phyloP scores from a whole-genome alignment of 2,888 invertebrate genomes.

The Drosophila fulvimacula region DNA sequence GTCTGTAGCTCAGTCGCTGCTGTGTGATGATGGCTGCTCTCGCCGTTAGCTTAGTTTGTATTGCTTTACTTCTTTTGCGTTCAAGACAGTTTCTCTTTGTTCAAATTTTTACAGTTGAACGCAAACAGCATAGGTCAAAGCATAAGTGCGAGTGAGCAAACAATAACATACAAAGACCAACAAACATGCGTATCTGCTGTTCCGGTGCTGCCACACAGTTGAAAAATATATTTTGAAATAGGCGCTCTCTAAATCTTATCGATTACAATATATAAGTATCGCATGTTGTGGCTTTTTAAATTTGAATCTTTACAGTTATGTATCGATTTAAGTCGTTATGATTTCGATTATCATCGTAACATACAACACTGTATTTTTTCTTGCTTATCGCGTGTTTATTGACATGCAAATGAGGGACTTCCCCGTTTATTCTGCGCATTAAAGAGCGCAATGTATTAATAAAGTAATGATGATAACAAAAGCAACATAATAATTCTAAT shows the following conservation, averaged over 20 bases:
- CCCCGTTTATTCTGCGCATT: background rate
- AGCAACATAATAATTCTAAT: background rate
- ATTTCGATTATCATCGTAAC: background rate
- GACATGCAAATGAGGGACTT: background rate
- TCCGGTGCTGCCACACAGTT: conserved; percentile 38
- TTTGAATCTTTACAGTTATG: background rate
- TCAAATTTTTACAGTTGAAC: conserved; percentile 34
- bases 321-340: background rate
- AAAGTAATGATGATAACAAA: background rate
- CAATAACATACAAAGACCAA: conserved; percentile 14
- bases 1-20: conserved; percentile 17
- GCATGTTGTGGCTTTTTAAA: background rate
- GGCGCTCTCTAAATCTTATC: background rate
- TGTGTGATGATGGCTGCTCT: conserved; percentile 18
- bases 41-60: conserved; percentile 1
- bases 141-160: conserved; percentile 52
- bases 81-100: conserved; percentile 43
- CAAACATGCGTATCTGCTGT: background rate
- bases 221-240: conserved; percentile 7
- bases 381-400: background rate
- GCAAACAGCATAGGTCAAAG: conserved; percentile 43
- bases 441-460: background rate
- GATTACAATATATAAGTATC: background rate
- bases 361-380: background rate
- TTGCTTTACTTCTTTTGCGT: conserved; percentile 39